Evolutionary conservation across 1,140 invertebrate genomes (phyloP), one percentile per base, ranked within the genome.

Genomic region (Pinna nobilis): DNA sequence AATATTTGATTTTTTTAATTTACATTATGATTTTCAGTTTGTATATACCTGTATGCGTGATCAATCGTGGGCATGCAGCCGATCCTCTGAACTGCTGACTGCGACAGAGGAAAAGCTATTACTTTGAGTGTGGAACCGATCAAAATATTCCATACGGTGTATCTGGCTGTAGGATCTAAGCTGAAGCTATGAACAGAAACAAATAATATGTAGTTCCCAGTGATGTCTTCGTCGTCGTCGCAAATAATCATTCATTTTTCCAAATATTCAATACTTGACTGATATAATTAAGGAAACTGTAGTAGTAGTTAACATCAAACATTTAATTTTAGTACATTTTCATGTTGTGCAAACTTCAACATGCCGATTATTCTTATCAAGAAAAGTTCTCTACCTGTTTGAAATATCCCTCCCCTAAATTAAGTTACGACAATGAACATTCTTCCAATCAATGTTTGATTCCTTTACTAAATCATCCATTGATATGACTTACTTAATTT

Each of bases 101-200:
- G 66, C 13, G 51, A 49, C 3, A 69, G 23, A 6, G 55, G 35
- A 15, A 59, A 55, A n/a, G 39, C 25, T 25, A 59, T 32, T 1
- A 69, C 23, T 37, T 69, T 69, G 23, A 39, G 37, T n/a, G 35
- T 59, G 25, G 37, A 37, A n/a, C 66, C 66, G 33, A 69, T 69
- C 3, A 69, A 13, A 3, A 59, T 37, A 23, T 44, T 69, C 66
- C 66, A 69, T 3, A 69, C 1, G 0, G 66, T 69, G 53, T 59
- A 69, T 11, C 55, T 51, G 37, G 59, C 35, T 15, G 55, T 57
- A 9, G 66, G 66, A n/a, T 69, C 66, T 9, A 41, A 9, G n/a
- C 55, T 41, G 41, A 69, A 69, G 28, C 66, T n/a, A n/a, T 69
- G 66, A 18, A 57, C 23, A 3, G 59, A 37, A 61, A 35, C 11